phyloP scores from a whole-genome alignment of 2,888 invertebrate genomes.

The Glyphotaelius pellucidus region DNA sequence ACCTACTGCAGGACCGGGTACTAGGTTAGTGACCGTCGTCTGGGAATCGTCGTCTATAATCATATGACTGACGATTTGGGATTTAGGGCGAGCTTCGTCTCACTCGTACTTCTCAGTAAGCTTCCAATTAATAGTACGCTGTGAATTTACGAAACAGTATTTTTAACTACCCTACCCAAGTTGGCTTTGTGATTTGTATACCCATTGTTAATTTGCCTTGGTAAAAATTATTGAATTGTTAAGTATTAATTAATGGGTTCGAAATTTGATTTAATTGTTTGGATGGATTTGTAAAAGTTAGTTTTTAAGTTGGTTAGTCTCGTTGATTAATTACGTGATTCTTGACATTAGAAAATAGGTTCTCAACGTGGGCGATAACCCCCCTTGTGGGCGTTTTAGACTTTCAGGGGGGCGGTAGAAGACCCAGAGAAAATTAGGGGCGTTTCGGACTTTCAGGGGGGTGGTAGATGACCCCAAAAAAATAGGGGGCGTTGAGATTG shows the following conservation, averaged over 20 bases:
- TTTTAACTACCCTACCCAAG: background rate
- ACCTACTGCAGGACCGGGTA: background rate
- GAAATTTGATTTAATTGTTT: background rate
- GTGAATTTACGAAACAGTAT: background rate
- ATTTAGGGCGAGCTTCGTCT: background rate
- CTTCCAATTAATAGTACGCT: background rate
- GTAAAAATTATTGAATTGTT: background rate
- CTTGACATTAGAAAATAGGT: too few relatives aligned
- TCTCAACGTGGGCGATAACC: too few relatives aligned
- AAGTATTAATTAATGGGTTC: background rate
- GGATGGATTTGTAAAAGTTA: background rate
- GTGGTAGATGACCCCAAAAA: too few relatives aligned
- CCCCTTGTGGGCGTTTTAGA: too few relatives aligned
- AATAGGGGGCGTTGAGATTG: too few relatives aligned
- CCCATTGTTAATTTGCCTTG: background rate
- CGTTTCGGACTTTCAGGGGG: too few relatives aligned
- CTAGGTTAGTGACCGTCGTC: conserved; percentile 38
- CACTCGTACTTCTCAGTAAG: background rate
- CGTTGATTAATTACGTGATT: background rate
- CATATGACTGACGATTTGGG: background rate
- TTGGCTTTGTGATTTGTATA: background rate
- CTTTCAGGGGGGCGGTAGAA: too few relatives aligned
- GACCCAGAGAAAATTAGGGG: too few relatives aligned
- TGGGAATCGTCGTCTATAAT: background rate
- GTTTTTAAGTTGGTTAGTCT: background rate